Base-by-base conservation (phyloP, 2,888 invertebrate species). In the Digitonthophagus gazella region DNA sequence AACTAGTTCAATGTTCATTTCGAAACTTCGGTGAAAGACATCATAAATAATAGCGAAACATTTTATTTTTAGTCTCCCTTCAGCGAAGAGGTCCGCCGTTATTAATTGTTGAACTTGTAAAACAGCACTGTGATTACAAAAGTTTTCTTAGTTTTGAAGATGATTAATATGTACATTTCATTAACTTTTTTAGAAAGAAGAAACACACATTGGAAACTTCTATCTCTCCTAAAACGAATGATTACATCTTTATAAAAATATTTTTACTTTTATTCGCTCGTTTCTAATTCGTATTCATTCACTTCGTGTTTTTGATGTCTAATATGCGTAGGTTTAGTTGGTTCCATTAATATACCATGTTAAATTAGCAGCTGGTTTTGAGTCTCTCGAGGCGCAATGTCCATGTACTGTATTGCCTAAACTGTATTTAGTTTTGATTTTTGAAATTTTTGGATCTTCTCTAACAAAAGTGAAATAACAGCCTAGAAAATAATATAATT, bases 1-100 rank as follows among this genome's bases (percentile, higher is more conserved):
- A 73, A 89, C 87, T 76, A 88, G 86, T 76, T 89, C 88, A 44
- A 89, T 85, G 73, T 86, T 88, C 75, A 88, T 89, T 79, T 90
- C 90, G 4, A 87, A 87, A 76, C 88, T 89, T 79, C 88, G 86
- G 84, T 89, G 88, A 79, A 90, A 91, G 61, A 91, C 84, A 75
- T 88, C 85, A 78, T 88, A 87, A 75, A 91, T 84, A 71, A 87
- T 87, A 0, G 90, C 90, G 71, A 87, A 87, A 80, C 91, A 91
- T 1, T 90, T 86, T 57, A 91, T 83, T 83, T 87, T 81, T 71
- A 83, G 72, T 68, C 80, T 77, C 58, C 80, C 80, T 55, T 77
- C 76, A 6, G 77, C 72, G 73, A 82, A 80, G 44, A 79, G 74
- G 18, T 79, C 75, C 70, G 79, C 77, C 28, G 72, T 76, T 44